Conservation (phyloP, 2,797 vertebrate genomes). For the Choloepus didactylus region DNA sequence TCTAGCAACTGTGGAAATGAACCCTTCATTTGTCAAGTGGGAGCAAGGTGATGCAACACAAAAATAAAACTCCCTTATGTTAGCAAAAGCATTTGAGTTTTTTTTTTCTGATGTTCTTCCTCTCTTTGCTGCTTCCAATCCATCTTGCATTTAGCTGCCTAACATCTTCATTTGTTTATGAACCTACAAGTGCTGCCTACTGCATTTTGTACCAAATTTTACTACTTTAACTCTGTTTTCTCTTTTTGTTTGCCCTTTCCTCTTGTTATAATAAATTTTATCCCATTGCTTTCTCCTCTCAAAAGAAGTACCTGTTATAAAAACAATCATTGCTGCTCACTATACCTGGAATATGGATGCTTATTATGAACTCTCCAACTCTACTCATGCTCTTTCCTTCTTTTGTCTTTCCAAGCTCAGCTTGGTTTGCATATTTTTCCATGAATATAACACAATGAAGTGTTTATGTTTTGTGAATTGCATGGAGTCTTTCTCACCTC, state of each 20-base stretch:
- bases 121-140: not conserved
- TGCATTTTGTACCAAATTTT: constrained; percentile 4
- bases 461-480: not conserved
- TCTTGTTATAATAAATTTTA: not conserved
- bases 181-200: not conserved
- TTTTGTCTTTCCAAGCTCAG: not conserved
- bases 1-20: not conserved
- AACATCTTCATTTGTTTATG: constrained; percentile 51
- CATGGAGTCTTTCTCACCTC: not conserved
- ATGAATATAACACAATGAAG: not conserved
- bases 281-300: not conserved
- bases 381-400: not conserved
- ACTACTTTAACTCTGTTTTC: not conserved
- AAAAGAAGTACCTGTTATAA: not conserved
- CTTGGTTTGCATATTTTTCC: not conserved
- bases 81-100: not conserved
- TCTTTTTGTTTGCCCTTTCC: not conserved
- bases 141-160: not conserved
- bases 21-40: not conserved
- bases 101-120: constrained; percentile 41
- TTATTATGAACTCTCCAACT: not conserved
- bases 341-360: not conserved
- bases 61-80: not conserved
- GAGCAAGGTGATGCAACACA: not conserved
- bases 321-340: not conserved